A percentile compares a stretch with the other conserved stretches of the same genome.
Evolutionary conservation across 2,113 vertebrate genomes (phyloP).

Genomic region (Xiphorhynchus elegans): DNA sequence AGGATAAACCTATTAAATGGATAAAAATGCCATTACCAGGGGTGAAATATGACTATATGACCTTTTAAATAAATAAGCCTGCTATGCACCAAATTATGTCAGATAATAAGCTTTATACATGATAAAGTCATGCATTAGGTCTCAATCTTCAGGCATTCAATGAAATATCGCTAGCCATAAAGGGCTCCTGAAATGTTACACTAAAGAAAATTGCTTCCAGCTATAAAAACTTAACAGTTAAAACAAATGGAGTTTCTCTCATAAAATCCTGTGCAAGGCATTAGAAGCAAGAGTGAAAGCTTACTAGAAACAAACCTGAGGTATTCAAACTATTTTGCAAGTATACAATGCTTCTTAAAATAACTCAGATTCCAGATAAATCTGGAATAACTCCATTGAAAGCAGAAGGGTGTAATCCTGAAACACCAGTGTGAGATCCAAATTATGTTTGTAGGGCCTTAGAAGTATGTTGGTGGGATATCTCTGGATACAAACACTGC

Average conservation of each 20-base stretch:
- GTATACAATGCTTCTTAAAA: not conserved
- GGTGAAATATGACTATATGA: constrained; percentile 66
- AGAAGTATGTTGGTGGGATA: not conserved
- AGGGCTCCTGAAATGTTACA: constrained; percentile 57
- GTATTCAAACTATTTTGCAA: constrained; percentile 16
- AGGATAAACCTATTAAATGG: constrained; percentile 68
- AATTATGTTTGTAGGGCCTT: not conserved
- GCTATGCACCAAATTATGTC: constrained; percentile 61
- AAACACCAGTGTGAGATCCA: not conserved
- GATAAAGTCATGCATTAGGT: constrained; percentile 49
- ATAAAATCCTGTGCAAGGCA: not conserved
- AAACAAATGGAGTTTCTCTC: constrained; percentile 46
- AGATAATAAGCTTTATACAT: constrained; percentile 67
- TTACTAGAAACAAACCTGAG: not conserved
- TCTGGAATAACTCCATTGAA: not conserved
- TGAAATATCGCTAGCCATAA: constrained; percentile 34
- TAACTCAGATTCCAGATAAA: not conserved
- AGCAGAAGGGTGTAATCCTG: not conserved
- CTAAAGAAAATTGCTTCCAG: constrained; percentile 64
- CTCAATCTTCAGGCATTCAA: constrained; percentile 41
- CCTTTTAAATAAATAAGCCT: constrained; percentile 70
- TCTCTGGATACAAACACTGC: not conserved
- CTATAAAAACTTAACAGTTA: constrained; percentile 55
- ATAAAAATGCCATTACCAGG: constrained; percentile 66
- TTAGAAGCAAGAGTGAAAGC: not conserved